phyloP scores from a whole-genome alignment of 2,797 vertebrate species.

The Fistularia commersonii region DNA sequence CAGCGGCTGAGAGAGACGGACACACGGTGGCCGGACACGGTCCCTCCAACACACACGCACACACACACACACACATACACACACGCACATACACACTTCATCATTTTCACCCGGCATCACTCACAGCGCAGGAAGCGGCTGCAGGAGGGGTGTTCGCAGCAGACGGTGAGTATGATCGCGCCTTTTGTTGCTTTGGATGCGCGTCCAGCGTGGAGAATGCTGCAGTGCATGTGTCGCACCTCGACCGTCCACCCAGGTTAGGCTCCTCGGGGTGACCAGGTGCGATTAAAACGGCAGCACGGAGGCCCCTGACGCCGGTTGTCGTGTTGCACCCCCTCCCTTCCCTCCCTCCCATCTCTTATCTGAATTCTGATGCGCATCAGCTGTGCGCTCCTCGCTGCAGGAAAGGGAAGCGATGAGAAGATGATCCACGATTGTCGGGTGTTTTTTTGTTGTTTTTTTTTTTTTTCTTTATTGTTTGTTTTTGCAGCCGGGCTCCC shows the following conservation, averaged over 20 bases:
- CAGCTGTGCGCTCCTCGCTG: too few species aligned
- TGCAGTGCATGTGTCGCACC: conserved; percentile 46
- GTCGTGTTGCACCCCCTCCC: too few species aligned
- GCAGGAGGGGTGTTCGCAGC: conserved; percentile 23
- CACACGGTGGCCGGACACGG: conserved; percentile 38
- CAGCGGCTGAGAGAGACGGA: conserved; percentile 55
- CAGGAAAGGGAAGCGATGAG: too few species aligned
- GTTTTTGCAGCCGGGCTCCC: too few species aligned
- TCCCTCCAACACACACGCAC: conserved; percentile 29
- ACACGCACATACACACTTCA: conserved; percentile 6
- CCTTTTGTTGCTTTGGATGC: neutral
- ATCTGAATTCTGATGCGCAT: too few species aligned
- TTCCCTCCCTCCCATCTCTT: too few species aligned
- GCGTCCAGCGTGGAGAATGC: conserved; percentile 31
- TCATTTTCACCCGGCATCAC: neutral
- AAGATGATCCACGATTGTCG: too few species aligned
- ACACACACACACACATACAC: conserved; percentile 8
- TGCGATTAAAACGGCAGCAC: too few species aligned
- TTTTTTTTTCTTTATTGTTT: too few species aligned
- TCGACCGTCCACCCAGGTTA: neutral
- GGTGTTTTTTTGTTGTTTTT: too few species aligned
- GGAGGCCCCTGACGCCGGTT: too few species aligned
- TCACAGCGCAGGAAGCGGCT: conserved; percentile 11
- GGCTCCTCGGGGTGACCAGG: conserved; percentile 32
- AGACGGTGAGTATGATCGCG: conserved; percentile 46